Evolutionary conservation across 1,140 invertebrate species (phyloP).

Genomic region (Adelges cooleyi): DNA sequence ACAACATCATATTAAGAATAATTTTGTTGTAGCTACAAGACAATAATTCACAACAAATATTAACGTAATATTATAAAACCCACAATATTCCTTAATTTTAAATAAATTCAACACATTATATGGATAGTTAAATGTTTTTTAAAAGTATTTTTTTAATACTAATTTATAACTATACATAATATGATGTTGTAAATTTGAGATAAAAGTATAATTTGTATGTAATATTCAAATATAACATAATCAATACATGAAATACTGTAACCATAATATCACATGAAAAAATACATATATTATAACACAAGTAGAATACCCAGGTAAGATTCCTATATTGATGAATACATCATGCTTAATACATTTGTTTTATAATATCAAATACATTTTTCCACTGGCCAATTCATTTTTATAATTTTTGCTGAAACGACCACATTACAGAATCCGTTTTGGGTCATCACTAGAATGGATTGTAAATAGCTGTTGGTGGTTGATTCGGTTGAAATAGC

Average conservation of each 20-base stretch:
- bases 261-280: not conserved
- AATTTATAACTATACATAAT: too few species aligned
- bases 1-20: not conserved
- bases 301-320: not conserved
- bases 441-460: not conserved
- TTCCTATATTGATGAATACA: too few species aligned
- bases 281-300: too few species aligned
- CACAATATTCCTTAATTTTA: not conserved
- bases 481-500: constrained; percentile 4
- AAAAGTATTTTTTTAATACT: too few species aligned
- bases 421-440: too few species aligned
- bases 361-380: too few species aligned
- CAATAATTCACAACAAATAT: not conserved
- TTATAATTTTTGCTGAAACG: too few species aligned
- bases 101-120: not conserved
- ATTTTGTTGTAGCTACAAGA: not conserved
- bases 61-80: not conserved
- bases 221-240: not conserved
- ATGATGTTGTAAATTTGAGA: not conserved
- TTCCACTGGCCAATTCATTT: too few species aligned
- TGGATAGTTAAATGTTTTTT: not conserved
- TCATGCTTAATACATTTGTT: too few species aligned
- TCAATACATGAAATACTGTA: not conserved
- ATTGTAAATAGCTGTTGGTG: not conserved
- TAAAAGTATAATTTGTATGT: not conserved